Percentiles rank a stretch among this genome's conserved stretches.
phyloP scores from a whole-genome alignment of 2,113 vertebrate genomes.

The Loxodonta africana region DNA sequence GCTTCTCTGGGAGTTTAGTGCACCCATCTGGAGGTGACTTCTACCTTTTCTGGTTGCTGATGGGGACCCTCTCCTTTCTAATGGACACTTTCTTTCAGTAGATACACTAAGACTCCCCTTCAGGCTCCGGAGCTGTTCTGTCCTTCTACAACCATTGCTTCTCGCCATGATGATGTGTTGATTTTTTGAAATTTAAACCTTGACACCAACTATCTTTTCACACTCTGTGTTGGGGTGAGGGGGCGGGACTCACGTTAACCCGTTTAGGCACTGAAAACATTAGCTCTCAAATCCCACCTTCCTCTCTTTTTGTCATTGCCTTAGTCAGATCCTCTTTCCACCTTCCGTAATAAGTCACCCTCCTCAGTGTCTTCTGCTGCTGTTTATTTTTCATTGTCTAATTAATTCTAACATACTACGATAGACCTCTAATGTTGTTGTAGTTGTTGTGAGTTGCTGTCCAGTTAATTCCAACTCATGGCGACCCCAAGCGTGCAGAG shows the following conservation, averaged over 20 bases:
- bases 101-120: not conserved
- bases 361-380: not conserved
- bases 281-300: fast-evolving
- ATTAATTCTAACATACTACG: not conserved
- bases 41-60: not conserved
- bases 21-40: fast-evolving
- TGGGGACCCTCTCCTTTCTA: not conserved
- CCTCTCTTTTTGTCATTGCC: not conserved
- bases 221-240: not conserved
- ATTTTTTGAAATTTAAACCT: not conserved
- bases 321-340: not conserved
- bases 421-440: not conserved
- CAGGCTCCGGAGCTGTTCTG: not conserved
- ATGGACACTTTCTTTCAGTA: not conserved
- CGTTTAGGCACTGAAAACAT: not conserved
- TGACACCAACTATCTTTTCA: not conserved
- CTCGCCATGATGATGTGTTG: not conserved
- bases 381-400: not conserved
- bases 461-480: not conserved
- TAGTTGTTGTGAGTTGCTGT: not conserved
- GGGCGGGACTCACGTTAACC: not conserved
- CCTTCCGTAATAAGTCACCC: not conserved
- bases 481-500: not conserved
- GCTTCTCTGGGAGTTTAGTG: not conserved
- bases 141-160: not conserved